Conservation (phyloP, 2,797 vertebrate species). For the Manis javanica region DNA sequence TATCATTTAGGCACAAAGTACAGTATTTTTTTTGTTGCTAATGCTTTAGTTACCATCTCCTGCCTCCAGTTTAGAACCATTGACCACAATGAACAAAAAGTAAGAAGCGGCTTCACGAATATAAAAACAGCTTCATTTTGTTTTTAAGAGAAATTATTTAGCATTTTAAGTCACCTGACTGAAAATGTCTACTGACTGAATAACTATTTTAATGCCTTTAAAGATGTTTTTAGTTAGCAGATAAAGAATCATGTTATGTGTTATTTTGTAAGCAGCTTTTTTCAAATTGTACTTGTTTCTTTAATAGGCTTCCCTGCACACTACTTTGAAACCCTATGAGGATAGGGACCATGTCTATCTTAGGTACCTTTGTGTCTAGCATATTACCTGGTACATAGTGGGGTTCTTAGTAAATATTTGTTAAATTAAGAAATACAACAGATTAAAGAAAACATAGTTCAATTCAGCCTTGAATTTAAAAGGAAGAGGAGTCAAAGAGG, state of each 20-base stretch:
- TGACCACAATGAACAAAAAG: neutral
- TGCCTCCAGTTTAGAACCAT: neutral
- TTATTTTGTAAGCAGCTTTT: neutral
- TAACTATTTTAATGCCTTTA: neutral
- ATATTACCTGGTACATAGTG: neutral
- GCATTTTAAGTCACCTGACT: neutral
- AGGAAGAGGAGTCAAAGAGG: neutral
- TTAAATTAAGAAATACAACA: neutral
- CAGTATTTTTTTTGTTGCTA: constrained; percentile 7
- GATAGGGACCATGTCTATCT: neutral
- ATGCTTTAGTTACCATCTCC: neutral
- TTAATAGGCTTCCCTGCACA: neutral
- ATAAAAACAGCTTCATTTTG: neutral
- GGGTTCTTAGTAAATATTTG: neutral
- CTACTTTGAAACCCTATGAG: neutral
- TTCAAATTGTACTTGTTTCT: neutral
- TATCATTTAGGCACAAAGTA: neutral
- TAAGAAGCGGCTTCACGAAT: neutral
- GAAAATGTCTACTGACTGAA: neutral
- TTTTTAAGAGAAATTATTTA: constrained; percentile 37
- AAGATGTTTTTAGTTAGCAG: neutral
- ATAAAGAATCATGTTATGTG: neutral
- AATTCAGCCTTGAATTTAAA: constrained; percentile 20
- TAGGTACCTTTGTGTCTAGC: neutral
- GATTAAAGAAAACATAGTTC: neutral